Base-by-base conservation (phyloP, 2,888 invertebrate species). In the Melieria picta region DNA sequence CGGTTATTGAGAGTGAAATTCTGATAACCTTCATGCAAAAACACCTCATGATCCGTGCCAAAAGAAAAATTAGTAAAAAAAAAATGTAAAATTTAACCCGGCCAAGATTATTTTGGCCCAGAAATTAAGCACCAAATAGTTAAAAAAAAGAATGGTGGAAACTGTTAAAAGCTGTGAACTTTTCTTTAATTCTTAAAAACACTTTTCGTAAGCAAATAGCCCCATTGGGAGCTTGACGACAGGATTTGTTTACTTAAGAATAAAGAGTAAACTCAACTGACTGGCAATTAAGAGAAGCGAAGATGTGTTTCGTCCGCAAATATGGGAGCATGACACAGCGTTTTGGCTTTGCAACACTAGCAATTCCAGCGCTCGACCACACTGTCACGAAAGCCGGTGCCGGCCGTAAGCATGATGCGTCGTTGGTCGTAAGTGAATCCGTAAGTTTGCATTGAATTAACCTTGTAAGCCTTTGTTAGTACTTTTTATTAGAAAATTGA, bases 371-470 rank as follows among this genome's bases (percentile, higher is more conserved):
- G 7, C 55, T 55, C 11, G 42, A 42, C 3, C 45, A n/a, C n/a
- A n/a, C n/a, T 48, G 10, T 30, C n/a, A 47, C 11, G 6, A 7
- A 47, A 30, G 46, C 10, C 50, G n/a, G 30, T 48, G 42, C n/a
- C 3, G 45, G n/a, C 10, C 45, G 42, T 7, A 7, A 13, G 16
- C n/a, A 5, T 1, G 45, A 7, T 47, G 6, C 57, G 48, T 5
- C 5, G 56, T 47, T 4, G 30, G 30, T 30, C 47, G 46, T 56
- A 66, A 57, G 6, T 1, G 13, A 65, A 58, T 48, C 30, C 46
- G 43, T 13, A 10, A 57, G 58, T 48, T 58, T 58, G 10, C 48
- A 48, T 5, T 66, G 47, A 58, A 66, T 66, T 66, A 58, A 66
- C 13, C 11, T 66, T 58, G 58, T 4, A n/a, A 30, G 30, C n/a